Evolutionary conservation across 2,888 invertebrate species (phyloP).

Genomic region (Corythucha ciliata): DNA sequence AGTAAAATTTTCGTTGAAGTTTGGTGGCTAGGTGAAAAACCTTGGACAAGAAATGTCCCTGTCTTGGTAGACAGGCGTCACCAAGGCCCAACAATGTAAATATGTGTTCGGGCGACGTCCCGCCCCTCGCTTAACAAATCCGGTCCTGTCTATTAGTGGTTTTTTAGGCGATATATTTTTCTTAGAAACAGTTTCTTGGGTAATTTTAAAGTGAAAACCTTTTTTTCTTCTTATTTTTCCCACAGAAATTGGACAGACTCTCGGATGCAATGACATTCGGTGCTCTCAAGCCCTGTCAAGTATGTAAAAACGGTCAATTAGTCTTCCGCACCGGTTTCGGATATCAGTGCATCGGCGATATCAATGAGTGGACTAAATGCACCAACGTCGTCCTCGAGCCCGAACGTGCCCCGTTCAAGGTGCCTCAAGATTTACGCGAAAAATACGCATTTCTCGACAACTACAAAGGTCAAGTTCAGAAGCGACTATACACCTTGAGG

Average conservation of each 20-base stretch:
- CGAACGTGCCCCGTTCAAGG: constrained; percentile 54
- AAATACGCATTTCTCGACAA: constrained; percentile 45
- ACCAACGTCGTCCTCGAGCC: constrained; percentile 61
- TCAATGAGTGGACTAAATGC: constrained; percentile 88
- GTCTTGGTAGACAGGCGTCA: no score
- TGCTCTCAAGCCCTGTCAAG: constrained; percentile 61
- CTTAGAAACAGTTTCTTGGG: background rate
- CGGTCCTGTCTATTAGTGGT: no score
- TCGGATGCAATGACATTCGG: constrained; percentile 88
- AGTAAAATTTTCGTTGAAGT: no score
- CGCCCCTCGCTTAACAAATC: no score
- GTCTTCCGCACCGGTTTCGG: constrained; percentile 57
- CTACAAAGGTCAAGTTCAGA: no score
- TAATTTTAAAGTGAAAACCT: background rate
- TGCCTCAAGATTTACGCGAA: constrained; percentile 50
- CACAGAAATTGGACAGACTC: constrained; percentile 62
- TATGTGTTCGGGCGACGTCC: no score
- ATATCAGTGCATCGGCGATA: constrained; percentile 74
- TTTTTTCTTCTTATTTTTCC: constrained; percentile 13
- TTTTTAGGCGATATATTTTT: background rate
- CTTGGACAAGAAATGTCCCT: no score
- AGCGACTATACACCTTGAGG: no score
- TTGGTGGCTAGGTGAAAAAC: no score
- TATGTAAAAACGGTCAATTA: constrained; percentile 68
- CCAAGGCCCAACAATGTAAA: no score